These are phyloP conservation scores for Dasyornis broadbenti DNA, from an alignment of 2,113 vertebrate genomes.

Conservation along the genomic window DNA sequence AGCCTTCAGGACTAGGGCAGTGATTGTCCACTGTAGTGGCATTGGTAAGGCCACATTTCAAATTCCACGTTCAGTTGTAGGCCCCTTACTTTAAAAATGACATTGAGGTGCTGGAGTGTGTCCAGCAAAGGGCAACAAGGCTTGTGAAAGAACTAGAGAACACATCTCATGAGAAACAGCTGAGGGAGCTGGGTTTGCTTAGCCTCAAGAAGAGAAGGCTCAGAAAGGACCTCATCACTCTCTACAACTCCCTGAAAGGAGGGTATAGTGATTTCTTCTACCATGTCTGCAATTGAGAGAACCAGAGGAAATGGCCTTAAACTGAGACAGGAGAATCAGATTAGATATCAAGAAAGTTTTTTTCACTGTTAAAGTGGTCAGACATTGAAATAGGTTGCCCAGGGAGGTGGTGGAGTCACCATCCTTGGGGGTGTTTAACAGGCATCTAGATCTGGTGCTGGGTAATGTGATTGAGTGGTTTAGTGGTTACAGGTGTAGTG, in stretches of 20 bases:
- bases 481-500: background rate
- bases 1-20: background rate
- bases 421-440: no score
- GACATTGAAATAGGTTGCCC: background rate
- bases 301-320: background rate
- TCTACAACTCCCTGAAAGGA: background rate
- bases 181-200: background rate
- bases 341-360: background rate
- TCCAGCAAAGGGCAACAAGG: background rate
- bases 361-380: background rate
- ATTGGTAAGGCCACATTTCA: background rate
- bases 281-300: background rate
- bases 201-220: background rate
- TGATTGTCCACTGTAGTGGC: no score
- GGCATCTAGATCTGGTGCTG: background rate
- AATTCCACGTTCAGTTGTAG: background rate
- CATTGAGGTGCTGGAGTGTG: background rate
- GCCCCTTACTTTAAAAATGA: background rate
- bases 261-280: background rate
- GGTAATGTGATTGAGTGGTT: no score
- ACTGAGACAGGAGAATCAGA: background rate
- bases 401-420: background rate
- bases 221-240: background rate
- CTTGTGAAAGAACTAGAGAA: background rate
- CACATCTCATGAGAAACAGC: background rate